Evolutionary conservation across 2,797 vertebrate genomes (phyloP), one percentile per base, ranked within the genome.

Genomic region (Rhyacichthys aspro): DNA sequence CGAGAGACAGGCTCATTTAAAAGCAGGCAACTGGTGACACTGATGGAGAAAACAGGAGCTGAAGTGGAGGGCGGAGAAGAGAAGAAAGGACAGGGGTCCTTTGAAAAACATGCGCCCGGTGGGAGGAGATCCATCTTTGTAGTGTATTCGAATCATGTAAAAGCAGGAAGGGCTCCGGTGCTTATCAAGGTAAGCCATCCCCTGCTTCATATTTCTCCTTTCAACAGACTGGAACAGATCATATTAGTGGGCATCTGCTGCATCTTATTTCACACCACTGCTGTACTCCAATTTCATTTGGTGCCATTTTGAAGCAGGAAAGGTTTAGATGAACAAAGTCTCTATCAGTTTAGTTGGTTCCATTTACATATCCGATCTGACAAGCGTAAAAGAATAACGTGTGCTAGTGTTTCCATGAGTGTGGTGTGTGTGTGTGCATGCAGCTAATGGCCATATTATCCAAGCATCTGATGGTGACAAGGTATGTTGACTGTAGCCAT

Each of bases 141-240:
- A 72, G 69, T 59, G 54, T 18, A 91, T 90, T 91, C 90, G 72
- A 90, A 75, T 76, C 9, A 17, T 75, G 72, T 82, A 63, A 67
- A 83, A 81, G 69, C 63, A 90, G 85, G 74, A 75, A 69, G 78
- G 71, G 81, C 65, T 83, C 81, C 70, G 74, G 68, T 18, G 63
- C 62, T 92, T 88, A 90, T 83, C 78, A 71, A 77, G 74, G 80
- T 78, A 67, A 87, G 70, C 52, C 74, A 67, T 84, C 74, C 55
- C n/a, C 63, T 62, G 47, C 60, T 54, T 42, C 69, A 67, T 57
- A 76, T 74, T 70, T 59, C 67, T 79, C 78, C 76, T 73, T 74
- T 76, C 74, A 79, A 81, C 84, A 80, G 79, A 65, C 76, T 86
- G 79, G 83, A 81, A 90, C 88, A 78, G 84, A 88, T 87, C 83